These are phyloP conservation scores for Sthenelais limicola DNA, from an alignment of 2,888 invertebrate genomes.

Conservation along the genomic window DNA sequence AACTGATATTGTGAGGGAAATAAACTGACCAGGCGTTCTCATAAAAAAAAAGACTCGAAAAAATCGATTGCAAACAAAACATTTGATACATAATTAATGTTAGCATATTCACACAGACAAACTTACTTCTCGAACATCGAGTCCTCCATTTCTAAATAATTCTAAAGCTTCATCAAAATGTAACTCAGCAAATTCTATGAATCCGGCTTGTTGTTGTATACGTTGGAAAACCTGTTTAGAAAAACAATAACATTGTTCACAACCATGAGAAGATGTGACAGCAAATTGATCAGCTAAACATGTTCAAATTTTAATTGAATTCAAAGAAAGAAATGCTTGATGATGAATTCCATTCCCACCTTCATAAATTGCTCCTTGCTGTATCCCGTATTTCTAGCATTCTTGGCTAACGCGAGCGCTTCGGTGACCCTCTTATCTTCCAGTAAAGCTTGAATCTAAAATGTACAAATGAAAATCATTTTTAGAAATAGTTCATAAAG, in stretches of 20 bases:
- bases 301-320: too few relatives aligned
- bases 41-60: background rate
- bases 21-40: background rate
- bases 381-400: constrained; percentile 70
- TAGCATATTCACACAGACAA: background rate
- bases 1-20: background rate
- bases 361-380: constrained; percentile 70
- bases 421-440: constrained; percentile 73
- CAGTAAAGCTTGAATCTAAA: constrained; percentile 72
- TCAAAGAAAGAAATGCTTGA: too few relatives aligned
- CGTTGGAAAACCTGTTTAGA: constrained; percentile 66
- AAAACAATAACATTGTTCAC: too few relatives aligned
- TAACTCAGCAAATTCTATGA: constrained; percentile 73
- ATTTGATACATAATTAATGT: too few relatives aligned
- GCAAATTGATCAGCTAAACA: too few relatives aligned
- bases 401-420: constrained; percentile 74
- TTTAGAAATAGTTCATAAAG: background rate
- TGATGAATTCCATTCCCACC: too few relatives aligned
- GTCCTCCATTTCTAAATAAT: constrained; percentile 70
- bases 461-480: constrained; percentile 10
- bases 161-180: constrained; percentile 73
- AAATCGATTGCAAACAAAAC: background rate
- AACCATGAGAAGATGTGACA: too few relatives aligned
- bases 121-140: constrained; percentile 74
- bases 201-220: constrained; percentile 74